phyloP scores from a whole-genome alignment of 2,888 invertebrate genomes.

The Norana najaformis region DNA sequence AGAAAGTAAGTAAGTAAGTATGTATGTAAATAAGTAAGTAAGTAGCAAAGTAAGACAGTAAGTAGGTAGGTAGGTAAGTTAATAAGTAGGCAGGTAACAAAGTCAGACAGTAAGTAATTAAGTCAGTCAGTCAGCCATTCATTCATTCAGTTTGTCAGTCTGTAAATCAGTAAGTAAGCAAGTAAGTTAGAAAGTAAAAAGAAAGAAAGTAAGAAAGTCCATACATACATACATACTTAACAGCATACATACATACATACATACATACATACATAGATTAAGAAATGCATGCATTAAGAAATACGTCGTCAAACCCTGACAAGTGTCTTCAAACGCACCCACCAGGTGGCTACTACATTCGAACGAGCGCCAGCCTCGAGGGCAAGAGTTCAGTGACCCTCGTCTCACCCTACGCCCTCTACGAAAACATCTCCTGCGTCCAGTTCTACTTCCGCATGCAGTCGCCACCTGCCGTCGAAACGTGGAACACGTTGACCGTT shows the following conservation, averaged over 20 bases:
- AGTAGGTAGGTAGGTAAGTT: neutral
- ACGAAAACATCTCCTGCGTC: slow-evolving; percentile 40
- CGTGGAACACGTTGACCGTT: slow-evolving; percentile 28
- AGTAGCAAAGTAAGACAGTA: neutral
- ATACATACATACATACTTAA: too few species aligned
- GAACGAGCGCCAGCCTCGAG: slow-evolving; percentile 36
- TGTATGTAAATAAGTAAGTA: too few species aligned
- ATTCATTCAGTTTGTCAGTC: too few species aligned
- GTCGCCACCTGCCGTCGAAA: neutral
- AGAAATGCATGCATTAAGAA: too few species aligned
- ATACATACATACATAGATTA: too few species aligned
- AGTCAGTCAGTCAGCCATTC: too few species aligned
- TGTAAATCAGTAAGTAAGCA: neutral
- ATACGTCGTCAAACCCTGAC: too few species aligned
- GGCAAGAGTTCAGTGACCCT: slow-evolving; percentile 36
- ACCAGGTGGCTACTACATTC: slow-evolving; percentile 41
- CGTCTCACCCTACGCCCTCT: slow-evolving; percentile 32
- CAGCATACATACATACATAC: too few species aligned
- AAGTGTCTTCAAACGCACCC: neutral
- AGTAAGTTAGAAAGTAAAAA: neutral
- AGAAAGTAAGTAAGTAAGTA: too few species aligned
- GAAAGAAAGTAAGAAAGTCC: too few species aligned
- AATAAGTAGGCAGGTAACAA: too few species aligned
- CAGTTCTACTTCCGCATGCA: slow-evolving; percentile 42
- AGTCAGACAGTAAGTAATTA: too few species aligned